Percentiles rank a stretch among this genome's conserved stretches.
phyloP scores from a whole-genome alignment of 2,888 invertebrate species.

The Drosophila hawaiiensis region DNA sequence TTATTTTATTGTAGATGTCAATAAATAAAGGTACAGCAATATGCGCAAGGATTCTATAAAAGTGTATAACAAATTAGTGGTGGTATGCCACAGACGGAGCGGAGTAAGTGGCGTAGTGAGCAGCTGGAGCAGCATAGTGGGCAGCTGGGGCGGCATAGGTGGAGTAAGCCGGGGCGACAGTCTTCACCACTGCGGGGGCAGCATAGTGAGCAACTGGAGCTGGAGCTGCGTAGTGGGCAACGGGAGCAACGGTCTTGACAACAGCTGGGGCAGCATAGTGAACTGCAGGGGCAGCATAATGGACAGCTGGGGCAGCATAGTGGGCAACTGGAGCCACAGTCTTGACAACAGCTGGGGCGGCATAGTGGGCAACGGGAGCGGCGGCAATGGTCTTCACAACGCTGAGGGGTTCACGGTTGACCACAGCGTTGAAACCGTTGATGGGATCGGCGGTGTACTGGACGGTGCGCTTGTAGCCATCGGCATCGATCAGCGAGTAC shows the following conservation, averaged over 20 bases:
- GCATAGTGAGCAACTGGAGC: slow-evolving; percentile 27
- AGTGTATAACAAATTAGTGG: slow-evolving; percentile 57
- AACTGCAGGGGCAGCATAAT: slow-evolving; percentile 53
- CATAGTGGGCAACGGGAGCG: slow-evolving; percentile 64
- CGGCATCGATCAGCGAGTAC: slow-evolving; percentile 83
- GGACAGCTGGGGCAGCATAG: slow-evolving; percentile 35
- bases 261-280: slow-evolving; percentile 42
- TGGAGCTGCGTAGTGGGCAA: slow-evolving; percentile 20
- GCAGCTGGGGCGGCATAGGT: slow-evolving; percentile 53
- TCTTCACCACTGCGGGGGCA: slow-evolving; percentile 26
- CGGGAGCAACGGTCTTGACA: slow-evolving; percentile 54
- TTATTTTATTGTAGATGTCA: slow-evolving; percentile 72
- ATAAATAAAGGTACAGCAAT: slow-evolving; percentile 71
- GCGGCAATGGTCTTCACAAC: slow-evolving; percentile 62
- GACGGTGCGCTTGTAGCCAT: slow-evolving; percentile 83
- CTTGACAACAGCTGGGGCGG: slow-evolving; percentile 40
- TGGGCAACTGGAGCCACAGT: slow-evolving; percentile 55
- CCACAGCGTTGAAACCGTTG: slow-evolving; percentile 84
- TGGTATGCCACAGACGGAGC: slow-evolving; percentile 68
- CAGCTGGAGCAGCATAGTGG: slow-evolving; percentile 54
- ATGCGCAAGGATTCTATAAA: slow-evolving; percentile 61
- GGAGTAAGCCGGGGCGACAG: slow-evolving; percentile 37
- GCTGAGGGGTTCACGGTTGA: slow-evolving; percentile 78
- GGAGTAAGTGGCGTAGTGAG: slow-evolving; percentile 53
- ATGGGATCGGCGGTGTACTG: slow-evolving; percentile 81